phyloP scores from a whole-genome alignment of 2,797 vertebrate species.

The Acipenser transmontanus region DNA sequence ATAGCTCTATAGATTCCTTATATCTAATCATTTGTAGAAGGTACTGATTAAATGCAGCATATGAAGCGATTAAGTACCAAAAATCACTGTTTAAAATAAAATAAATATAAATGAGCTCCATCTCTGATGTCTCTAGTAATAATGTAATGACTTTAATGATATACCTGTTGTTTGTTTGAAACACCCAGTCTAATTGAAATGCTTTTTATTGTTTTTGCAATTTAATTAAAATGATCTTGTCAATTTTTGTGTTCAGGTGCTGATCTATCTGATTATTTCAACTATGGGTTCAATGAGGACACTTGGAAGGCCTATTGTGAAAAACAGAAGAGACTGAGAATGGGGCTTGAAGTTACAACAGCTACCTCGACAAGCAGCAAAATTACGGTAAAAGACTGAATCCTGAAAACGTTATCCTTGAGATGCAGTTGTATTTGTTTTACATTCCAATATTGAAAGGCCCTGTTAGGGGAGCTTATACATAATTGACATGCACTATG shows the following conservation, averaged over 20 bases:
- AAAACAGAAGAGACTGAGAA: slow-evolving; percentile 58
- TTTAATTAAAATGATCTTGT: background rate
- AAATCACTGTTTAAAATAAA: too few relatives aligned
- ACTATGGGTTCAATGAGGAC: slow-evolving; percentile 66
- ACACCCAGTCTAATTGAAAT: background rate
- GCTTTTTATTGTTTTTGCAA: background rate
- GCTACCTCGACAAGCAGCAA: slow-evolving; percentile 83
- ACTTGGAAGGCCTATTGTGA: slow-evolving; percentile 65
- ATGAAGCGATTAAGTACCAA: too few relatives aligned
- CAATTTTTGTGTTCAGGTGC: slow-evolving; percentile 39
- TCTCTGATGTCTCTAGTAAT: too few relatives aligned
- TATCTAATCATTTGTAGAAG: too few relatives aligned
- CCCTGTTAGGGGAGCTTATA: background rate
- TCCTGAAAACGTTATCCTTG: too few relatives aligned
- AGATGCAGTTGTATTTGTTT: too few relatives aligned
- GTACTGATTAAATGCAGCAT: too few relatives aligned
- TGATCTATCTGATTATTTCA: slow-evolving; percentile 66
- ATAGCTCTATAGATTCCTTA: too few relatives aligned
- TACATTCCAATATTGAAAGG: too few relatives aligned
- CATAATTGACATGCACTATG: background rate
- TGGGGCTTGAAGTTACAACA: slow-evolving; percentile 63
- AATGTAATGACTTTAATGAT: background rate
- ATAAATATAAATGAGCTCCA: too few relatives aligned
- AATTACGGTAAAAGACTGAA: slow-evolving; percentile 52
- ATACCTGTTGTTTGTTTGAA: background rate